Conservation (phyloP, 2,113 vertebrate species). For the Caloenas nicobarica region DNA sequence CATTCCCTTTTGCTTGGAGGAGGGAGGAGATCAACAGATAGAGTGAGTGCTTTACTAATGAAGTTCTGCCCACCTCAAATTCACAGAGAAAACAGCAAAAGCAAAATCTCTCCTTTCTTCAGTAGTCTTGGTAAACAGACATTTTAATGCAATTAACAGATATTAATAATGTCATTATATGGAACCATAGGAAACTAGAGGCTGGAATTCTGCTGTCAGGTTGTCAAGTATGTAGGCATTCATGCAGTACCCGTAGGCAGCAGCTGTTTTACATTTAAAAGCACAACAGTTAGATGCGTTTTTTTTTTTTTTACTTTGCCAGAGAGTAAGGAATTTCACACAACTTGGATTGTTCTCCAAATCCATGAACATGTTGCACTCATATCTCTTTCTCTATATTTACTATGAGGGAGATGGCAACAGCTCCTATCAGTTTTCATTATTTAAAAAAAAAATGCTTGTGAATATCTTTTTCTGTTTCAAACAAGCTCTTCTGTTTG, state of each 20-base stretch:
- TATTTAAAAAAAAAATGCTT: not conserved
- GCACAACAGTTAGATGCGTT: slow-evolving; percentile 8
- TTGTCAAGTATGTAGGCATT: slow-evolving; percentile 4
- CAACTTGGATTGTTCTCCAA: not conserved
- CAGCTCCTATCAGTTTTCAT: not conserved
- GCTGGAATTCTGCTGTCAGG: slow-evolving; percentile 47
- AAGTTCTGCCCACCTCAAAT: not conserved
- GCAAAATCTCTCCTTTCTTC: not conserved
- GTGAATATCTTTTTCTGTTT: not conserved
- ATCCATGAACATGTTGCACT: slow-evolving; percentile 40
- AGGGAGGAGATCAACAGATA: rapidly evolving
- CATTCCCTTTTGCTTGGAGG: not conserved
- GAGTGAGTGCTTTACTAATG: not conserved
- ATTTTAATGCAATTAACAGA: not conserved
- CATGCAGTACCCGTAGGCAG: slow-evolving; percentile 7
- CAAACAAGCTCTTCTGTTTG: not conserved
- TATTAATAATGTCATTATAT: slow-evolving; percentile 5
- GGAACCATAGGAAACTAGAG: not conserved
- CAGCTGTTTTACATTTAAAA: slow-evolving; percentile 44
- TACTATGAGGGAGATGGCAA: slow-evolving; percentile 10
- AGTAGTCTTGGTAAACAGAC: not conserved
- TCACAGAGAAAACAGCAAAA: not conserved
- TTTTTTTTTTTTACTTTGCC: slow-evolving; percentile 18
- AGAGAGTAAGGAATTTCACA: slow-evolving; percentile 26
- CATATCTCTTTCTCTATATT: slow-evolving; percentile 43